Base-by-base conservation (phyloP, 2,797 vertebrate species). In the Petrocephalus schoutedeni region DNA sequence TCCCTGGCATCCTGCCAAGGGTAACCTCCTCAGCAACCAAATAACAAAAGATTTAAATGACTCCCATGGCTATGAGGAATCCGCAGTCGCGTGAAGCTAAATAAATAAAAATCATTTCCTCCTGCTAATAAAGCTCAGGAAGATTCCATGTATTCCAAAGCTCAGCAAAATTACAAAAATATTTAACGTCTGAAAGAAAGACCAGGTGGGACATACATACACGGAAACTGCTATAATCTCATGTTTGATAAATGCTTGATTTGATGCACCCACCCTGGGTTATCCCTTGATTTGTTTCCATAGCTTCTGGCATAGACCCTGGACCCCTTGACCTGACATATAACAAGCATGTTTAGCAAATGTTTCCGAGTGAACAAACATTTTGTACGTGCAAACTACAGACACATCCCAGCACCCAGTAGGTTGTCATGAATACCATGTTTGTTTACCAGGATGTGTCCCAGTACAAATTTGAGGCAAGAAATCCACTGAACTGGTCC, bases 401-500 rank as follows among this genome's bases (percentile, higher is more conserved):
- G 9, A 14, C 19, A 3, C 64, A 6, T 58, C 67, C 9, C 41
- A 9, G 19, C 85, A 88, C 64, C 54, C 61, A 74, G 28, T 9
- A 86, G 80, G 92, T 92, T 91, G 90, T 89, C 86, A 89, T 57
- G 90, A 90, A 91, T 84, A 83, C 91, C 94, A 91, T 93, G 92
- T 93, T 53, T 93, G 92, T 93, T 53, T 57, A 90, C 89, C 16
- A 90, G 93, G 91, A 91, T 92, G 89, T 88, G 90, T 91, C 92
- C 92, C 93, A 94, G 88, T 92, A 93, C 94, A 93, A 95, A 94
- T 93, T 92, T 92, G 93, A 94, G 94, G 94, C 93, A 95, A 94
- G 94, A 94, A 93, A 89, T 94, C 92, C 93, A 94, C 93, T 90
- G 93, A 95, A 93, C 92, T 92, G 91, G 92, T 94, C 94, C 93